phyloP scores from a whole-genome alignment of 2,888 invertebrate genomes.

The Hyles lineata region DNA sequence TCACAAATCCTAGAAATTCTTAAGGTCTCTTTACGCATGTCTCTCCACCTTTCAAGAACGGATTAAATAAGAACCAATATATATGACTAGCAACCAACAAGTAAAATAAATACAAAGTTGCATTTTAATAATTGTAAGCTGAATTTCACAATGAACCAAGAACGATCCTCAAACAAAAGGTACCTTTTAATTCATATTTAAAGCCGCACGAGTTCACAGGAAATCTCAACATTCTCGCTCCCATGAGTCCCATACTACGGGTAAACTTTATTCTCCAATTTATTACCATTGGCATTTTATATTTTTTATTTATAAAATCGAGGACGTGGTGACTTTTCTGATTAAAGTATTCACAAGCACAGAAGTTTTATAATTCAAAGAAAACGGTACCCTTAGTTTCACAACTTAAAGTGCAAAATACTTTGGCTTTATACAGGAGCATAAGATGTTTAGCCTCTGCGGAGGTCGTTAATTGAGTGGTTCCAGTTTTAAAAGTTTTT shows the following conservation, averaged over 20 bases:
- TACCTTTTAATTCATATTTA: too few species aligned
- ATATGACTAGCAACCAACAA: too few species aligned
- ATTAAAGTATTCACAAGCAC: slow-evolving; percentile 22
- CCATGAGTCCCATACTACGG: not conserved
- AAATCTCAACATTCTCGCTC: not conserved
- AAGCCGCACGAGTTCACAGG: too few species aligned
- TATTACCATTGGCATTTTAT: slow-evolving; percentile 26
- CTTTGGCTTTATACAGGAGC: not conserved
- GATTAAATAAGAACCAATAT: too few species aligned
- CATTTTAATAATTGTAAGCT: too few species aligned
- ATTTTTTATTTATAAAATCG: slow-evolving; percentile 32
- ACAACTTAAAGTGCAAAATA: slow-evolving; percentile 4
- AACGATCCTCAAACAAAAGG: too few species aligned
- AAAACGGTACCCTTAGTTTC: not conserved
- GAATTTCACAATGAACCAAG: too few species aligned
- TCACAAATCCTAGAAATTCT: too few species aligned
- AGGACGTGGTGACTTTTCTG: slow-evolving; percentile 21
- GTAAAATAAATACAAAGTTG: too few species aligned
- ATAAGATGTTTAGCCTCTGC: slow-evolving; percentile 3
- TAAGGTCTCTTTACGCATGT: too few species aligned
- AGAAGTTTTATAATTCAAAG: not conserved
- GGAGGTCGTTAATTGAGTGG: slow-evolving; percentile 31
- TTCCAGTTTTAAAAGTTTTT: slow-evolving; percentile 33
- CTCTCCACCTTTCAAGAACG: too few species aligned
- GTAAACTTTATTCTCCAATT: slow-evolving; percentile 13